phyloP scores from a whole-genome alignment of 2,888 invertebrate species.

The Agrochola lota region DNA sequence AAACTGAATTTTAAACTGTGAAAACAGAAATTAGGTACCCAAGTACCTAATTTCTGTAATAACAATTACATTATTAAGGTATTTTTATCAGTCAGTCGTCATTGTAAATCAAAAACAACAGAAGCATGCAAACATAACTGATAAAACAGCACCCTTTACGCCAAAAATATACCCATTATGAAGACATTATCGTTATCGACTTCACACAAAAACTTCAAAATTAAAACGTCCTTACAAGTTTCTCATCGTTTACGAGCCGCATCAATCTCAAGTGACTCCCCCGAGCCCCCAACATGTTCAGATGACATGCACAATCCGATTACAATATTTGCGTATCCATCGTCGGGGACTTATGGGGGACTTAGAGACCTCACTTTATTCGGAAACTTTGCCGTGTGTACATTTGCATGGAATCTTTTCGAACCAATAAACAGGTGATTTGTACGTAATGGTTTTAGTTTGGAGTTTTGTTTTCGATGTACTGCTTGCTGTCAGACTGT shows the following conservation, averaged over 20 bases:
- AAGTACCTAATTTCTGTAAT: background rate
- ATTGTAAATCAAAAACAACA: background rate
- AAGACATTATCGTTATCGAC: background rate
- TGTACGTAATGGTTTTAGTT: slow-evolving; percentile 62
- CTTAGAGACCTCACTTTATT: slow-evolving; percentile 67
- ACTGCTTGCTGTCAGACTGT: slow-evolving; percentile 40
- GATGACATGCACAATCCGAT: slow-evolving; percentile 75
- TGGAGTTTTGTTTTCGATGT: slow-evolving; percentile 47
- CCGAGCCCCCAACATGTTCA: slow-evolving; percentile 32
- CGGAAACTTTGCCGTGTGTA: slow-evolving; percentile 62
- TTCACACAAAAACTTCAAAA: slow-evolving; percentile 17
- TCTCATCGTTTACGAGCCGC: slow-evolving; percentile 34
- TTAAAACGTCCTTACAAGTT: slow-evolving; percentile 35
- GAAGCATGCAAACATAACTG: background rate
- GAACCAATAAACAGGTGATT: slow-evolving; percentile 67
- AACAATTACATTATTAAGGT: background rate
- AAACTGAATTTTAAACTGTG: background rate
- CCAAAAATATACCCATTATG: background rate
- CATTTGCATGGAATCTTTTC: slow-evolving; percentile 66
- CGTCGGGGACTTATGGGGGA: slow-evolving; percentile 62
- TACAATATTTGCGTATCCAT: slow-evolving; percentile 74
- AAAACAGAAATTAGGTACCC: no score
- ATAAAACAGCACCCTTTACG: background rate
- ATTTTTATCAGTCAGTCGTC: background rate
- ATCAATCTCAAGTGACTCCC: slow-evolving; percentile 57